Conservation (phyloP, 2,888 invertebrate genomes). For the Ennomos quercinarius region DNA sequence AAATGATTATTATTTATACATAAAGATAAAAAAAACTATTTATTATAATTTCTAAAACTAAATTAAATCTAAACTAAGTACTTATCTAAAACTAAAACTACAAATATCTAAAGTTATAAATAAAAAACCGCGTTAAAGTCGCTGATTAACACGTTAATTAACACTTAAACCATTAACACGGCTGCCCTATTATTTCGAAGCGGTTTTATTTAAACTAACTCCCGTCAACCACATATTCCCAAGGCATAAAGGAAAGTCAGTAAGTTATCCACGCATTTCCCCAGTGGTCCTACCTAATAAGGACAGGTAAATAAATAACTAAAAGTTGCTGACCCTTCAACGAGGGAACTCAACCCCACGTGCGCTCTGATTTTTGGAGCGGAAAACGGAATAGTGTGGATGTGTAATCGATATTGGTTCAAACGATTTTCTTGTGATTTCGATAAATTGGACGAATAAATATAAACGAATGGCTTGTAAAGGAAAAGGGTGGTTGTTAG, state of each 20-base stretch:
- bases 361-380: slow-evolving; percentile 37
- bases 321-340: slow-evolving; percentile 39
- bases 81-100: no score
- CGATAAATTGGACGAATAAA: slow-evolving; percentile 20
- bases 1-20: no score
- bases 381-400: slow-evolving; percentile 21
- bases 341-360: slow-evolving; percentile 28
- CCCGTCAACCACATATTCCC: slow-evolving; percentile 16
- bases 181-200: background rate
- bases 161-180: no score
- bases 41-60: no score
- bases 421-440: slow-evolving; percentile 21
- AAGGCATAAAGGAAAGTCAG: slow-evolving; percentile 28
- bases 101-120: no score
- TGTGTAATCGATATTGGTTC: slow-evolving; percentile 25
- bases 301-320: slow-evolving; percentile 42
- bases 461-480: slow-evolving; percentile 13
- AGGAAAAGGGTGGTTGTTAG: slow-evolving; percentile 8
- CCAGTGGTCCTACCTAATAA: slow-evolving; percentile 34
- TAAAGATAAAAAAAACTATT: no score
- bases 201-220: slow-evolving; percentile 18
- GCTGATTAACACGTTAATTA: no score
- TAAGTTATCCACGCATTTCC: slow-evolving; percentile 35
- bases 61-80: no score
- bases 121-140: no score